Conservation (phyloP, 2,797 vertebrate species). For the Acanthiza pusilla region DNA sequence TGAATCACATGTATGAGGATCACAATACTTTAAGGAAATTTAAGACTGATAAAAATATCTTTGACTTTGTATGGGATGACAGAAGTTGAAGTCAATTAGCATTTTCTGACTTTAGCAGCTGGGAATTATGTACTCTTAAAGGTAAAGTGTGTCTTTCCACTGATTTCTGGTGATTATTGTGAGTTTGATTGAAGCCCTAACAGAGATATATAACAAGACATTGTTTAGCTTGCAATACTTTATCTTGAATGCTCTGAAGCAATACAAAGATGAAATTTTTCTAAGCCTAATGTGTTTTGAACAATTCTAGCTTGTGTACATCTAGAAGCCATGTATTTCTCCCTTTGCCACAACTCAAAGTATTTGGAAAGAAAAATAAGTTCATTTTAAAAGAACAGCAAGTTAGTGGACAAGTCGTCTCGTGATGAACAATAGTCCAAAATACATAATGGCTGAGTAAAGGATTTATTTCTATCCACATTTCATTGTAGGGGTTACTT, state of each 20-base stretch:
- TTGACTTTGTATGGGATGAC: neutral
- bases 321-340: neutral
- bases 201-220: neutral
- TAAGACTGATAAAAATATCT: neutral
- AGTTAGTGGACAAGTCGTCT: neutral
- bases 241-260: neutral
- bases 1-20: neutral
- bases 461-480: neutral
- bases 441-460: neutral
- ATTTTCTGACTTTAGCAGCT: neutral
- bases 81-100: neutral
- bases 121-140: neutral
- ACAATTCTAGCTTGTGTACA: neutral
- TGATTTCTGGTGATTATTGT: neutral
- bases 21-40: neutral
- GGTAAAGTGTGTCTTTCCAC: neutral
- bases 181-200: neutral
- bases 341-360: neutral
- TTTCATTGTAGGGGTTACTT: neutral
- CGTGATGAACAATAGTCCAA: neutral
- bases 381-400: neutral
- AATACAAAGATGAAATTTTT: neutral
- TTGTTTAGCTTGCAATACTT: neutral
- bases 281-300: neutral
- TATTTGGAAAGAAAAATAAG: neutral